Conservation (phyloP, 2,113 vertebrate species). For the Triplophysa rosa region DNA sequence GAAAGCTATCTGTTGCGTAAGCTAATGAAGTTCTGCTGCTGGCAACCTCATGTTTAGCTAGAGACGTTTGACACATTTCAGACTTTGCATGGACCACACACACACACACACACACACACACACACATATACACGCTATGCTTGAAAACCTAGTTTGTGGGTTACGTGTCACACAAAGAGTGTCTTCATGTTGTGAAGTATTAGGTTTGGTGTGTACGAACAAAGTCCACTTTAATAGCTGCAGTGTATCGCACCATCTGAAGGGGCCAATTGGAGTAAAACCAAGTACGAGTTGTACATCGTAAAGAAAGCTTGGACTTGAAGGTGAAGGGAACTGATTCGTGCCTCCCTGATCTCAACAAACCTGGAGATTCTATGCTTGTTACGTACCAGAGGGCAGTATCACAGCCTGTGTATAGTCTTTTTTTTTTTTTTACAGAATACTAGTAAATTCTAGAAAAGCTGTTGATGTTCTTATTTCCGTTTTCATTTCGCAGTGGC, state of each 20-base stretch:
- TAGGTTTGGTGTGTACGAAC: background rate
- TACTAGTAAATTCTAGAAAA: slow-evolving; percentile 35
- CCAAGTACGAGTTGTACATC: background rate
- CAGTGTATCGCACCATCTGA: background rate
- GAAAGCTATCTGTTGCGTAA: slow-evolving; percentile 45
- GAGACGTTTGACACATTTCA: slow-evolving; percentile 43
- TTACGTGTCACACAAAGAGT: slow-evolving; percentile 20
- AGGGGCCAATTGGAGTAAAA: background rate
- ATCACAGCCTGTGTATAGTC: slow-evolving; percentile 44
- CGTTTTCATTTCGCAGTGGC: slow-evolving; percentile 29
- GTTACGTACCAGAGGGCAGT: slow-evolving; percentile 28
- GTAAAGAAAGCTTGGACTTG: slow-evolving; percentile 14
- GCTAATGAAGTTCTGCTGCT: slow-evolving; percentile 46
- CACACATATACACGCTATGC: slow-evolving; percentile 14
- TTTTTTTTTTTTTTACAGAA: slow-evolving; percentile 37
- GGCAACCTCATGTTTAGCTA: slow-evolving; percentile 32
- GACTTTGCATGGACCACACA: slow-evolving; percentile 52
- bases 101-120: slow-evolving; percentile 21
- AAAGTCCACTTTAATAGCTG: background rate
- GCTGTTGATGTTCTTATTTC: slow-evolving; percentile 31
- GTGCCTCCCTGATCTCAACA: background rate
- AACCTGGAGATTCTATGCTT: slow-evolving; percentile 37
- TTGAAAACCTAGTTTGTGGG: slow-evolving; percentile 42
- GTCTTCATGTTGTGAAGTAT: slow-evolving; percentile 10
- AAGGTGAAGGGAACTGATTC: background rate